A percentile compares a stretch with the other conserved stretches of the same genome.
phyloP scores from a whole-genome alignment of 2,113 vertebrate genomes.

The Odocoileus hemionus region DNA sequence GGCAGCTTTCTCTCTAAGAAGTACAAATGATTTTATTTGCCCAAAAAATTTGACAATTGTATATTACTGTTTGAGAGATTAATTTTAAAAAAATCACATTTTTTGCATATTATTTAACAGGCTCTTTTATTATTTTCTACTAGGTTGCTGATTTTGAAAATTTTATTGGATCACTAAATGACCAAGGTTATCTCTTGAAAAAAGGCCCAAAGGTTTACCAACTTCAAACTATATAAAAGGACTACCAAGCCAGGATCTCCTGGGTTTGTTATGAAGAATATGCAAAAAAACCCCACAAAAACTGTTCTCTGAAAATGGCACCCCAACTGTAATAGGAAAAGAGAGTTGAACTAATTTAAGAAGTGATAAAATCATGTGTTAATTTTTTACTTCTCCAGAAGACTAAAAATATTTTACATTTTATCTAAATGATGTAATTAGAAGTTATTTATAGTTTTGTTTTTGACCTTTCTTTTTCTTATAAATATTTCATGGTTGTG shows the following conservation, averaged over 20 bases:
- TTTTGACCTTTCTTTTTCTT: conserved; percentile 17
- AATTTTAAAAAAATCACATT: not conserved
- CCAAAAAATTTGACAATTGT: not conserved
- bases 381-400: conserved; percentile 17
- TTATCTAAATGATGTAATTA: not conserved
- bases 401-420: not conserved
- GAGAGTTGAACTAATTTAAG: conserved; percentile 31
- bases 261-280: not conserved
- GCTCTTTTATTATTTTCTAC: conserved; percentile 32
- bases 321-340: not conserved
- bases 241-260: not conserved
- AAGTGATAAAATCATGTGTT: conserved; percentile 7
- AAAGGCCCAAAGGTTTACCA: conserved; percentile 93
- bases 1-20: not conserved
- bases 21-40: conserved; percentile 8
- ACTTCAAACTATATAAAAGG: conserved; percentile 90
- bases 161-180: conserved; percentile 94
- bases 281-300: not conserved
- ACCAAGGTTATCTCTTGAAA: conserved; percentile 96
- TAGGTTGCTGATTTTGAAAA: conserved; percentile 95
- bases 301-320: not conserved
- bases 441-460: not conserved
- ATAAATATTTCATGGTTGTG: not conserved
- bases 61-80: not conserved
- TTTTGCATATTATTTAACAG: not conserved